Conservation (phyloP, 2,113 vertebrate species). For the Lethenteron camtschaticum region DNA sequence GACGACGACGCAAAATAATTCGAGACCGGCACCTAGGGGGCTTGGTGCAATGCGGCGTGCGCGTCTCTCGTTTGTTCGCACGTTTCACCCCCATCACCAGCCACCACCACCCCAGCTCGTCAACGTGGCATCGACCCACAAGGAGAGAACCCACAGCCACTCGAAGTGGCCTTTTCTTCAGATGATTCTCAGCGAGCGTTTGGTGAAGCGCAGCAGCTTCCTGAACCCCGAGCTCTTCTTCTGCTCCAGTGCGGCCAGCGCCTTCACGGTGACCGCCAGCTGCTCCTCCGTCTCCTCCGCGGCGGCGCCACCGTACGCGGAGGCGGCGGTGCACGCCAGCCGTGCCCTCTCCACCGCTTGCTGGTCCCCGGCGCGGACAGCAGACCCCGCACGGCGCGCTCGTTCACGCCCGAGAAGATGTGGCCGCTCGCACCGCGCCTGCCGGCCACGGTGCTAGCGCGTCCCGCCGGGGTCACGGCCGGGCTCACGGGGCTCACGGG, state of each 20-base stretch:
- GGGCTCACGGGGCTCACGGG: background rate
- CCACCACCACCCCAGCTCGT: background rate
- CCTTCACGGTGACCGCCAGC: background rate
- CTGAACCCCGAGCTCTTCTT: background rate
- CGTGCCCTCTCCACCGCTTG: background rate
- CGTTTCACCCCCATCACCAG: background rate
- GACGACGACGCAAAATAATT: too few relatives aligned
- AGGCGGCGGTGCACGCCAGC: background rate
- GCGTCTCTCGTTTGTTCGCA: too few relatives aligned
- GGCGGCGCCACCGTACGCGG: background rate
- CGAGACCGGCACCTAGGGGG: too few relatives aligned
- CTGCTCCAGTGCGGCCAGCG: background rate
- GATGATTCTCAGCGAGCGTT: background rate
- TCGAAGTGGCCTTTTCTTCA: background rate
- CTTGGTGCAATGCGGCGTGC: too few relatives aligned
- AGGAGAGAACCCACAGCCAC: too few relatives aligned
- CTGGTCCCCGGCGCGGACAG: background rate
- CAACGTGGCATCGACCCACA: background rate
- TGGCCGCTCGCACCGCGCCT: background rate
- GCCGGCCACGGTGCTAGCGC: background rate
- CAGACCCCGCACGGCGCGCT: background rate
- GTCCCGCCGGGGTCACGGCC: background rate
- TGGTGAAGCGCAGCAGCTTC: conserved; percentile 1
- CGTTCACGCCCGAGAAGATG: conserved; percentile 2
- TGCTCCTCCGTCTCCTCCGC: background rate